Evolutionary conservation across 2,888 invertebrate genomes (phyloP), one percentile per base, ranked within the genome.

Genomic region (Habrosyne pyritoides): DNA sequence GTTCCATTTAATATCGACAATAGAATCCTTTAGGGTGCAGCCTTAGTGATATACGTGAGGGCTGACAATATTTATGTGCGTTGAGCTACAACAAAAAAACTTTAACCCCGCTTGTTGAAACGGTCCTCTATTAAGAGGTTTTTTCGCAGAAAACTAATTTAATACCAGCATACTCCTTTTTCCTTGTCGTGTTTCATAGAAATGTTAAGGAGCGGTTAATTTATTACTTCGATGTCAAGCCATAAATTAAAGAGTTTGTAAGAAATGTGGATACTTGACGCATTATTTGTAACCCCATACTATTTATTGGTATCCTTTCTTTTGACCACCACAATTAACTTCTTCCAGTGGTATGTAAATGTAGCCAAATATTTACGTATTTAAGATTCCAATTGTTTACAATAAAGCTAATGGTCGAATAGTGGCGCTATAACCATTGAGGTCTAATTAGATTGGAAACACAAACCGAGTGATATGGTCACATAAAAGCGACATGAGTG

Each of bases 1-100:
- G 78, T 83, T 77, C 68, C 67, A 67, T 75, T 75, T 79, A 77
- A 77, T 78, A 80, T 73, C 73, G 79, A 71, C 75, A 69, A 76
- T 75, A 71, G 75, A 67, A 77, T 67, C 67, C 65, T 69, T 75
- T 71, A 71, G 75, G 75, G 61, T 74, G 71, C 57, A 79, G 67
- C 58, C 66, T 67, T 61, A 55, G 73, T 77, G 64, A 66, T 60
- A 63, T 63, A 72, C 63, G 75, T 55, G 54, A 18, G 51, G 61
- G n/a, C 56, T 18, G 66, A 63, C 69, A 61, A 64, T 73, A 76
- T 74, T 74, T 74, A 74, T 74, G 70, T 66, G 58, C 59, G 74
- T 64, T 64, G 66, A 66, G 57, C 18, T 28, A 50, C 50, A 50
- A 50, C 30, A 30, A 50, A 14, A 24, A 50, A 50, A 50, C 50